Percentiles rank a stretch among this genome's conserved stretches.
phyloP scores from a whole-genome alignment of 2,888 invertebrate genomes.

The Agrotis ipsilon region DNA sequence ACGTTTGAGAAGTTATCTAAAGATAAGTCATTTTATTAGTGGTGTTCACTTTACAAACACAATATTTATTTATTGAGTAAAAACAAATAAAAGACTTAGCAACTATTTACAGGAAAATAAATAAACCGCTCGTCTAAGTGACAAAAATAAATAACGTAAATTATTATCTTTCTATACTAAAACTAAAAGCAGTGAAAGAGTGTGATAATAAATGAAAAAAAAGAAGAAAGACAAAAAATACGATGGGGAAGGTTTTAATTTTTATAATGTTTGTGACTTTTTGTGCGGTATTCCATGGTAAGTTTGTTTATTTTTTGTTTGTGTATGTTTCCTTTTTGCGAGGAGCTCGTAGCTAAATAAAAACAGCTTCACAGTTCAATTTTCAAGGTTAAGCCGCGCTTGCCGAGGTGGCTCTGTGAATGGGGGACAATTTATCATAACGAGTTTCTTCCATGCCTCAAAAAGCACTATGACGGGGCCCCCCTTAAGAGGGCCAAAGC shows the following conservation, averaged over 20 bases:
- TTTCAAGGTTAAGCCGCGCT: too few relatives aligned
- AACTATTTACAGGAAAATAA: background rate
- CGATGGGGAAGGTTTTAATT: slow-evolving; percentile 20
- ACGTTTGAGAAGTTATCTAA: background rate
- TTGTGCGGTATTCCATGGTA: slow-evolving; percentile 14
- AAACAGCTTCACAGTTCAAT: too few relatives aligned
- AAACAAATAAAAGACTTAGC: background rate
- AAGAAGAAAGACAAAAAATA: background rate
- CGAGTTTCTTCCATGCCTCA: too few relatives aligned
- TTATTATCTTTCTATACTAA: background rate
- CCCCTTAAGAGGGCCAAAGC: too few relatives aligned
- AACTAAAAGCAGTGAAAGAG: slow-evolving; percentile 1
- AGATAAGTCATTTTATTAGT: background rate
- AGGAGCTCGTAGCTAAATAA: too few relatives aligned
- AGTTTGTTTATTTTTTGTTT: background rate
- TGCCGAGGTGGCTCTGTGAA: too few relatives aligned
- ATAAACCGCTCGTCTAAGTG: background rate
- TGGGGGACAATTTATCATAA: too few relatives aligned
- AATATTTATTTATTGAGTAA: background rate
- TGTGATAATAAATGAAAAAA: background rate
- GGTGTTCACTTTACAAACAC: background rate
- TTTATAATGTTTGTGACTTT: slow-evolving; percentile 12
- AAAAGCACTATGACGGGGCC: too few relatives aligned
- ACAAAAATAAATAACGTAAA: background rate
- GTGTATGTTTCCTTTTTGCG: too few relatives aligned